phyloP scores from a whole-genome alignment of 1,140 invertebrate species.

The Bombus confusus region DNA sequence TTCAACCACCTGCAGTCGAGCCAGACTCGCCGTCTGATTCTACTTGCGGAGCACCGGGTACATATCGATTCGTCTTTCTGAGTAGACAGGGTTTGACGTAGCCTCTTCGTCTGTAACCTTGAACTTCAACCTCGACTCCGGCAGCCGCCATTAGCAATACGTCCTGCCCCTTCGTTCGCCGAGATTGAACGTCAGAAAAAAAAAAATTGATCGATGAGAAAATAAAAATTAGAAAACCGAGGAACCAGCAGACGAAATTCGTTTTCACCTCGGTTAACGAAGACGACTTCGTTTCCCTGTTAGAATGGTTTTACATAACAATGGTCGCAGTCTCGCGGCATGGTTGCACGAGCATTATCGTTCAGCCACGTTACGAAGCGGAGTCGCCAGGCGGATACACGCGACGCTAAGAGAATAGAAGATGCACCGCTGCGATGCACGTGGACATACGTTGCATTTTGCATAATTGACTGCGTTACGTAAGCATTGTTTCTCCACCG shows the following conservation, averaged over 20 bases:
- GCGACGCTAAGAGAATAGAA: slow-evolving; percentile 25
- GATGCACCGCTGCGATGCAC: slow-evolving; percentile 38
- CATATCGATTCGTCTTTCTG: slow-evolving; percentile 66
- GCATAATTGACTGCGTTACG: slow-evolving; percentile 62
- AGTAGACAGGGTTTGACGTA: slow-evolving; percentile 51
- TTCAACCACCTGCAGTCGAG: neutral
- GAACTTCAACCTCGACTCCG: slow-evolving; percentile 63
- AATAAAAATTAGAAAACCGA: neutral
- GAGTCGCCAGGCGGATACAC: slow-evolving; percentile 2
- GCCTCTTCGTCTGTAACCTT: slow-evolving; percentile 64
- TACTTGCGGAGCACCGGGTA: slow-evolving; percentile 35
- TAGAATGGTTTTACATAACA: slow-evolving; percentile 26
- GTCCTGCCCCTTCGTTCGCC: slow-evolving; percentile 1
- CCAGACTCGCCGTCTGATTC: neutral
- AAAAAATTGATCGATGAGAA: neutral
- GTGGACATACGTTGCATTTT: slow-evolving; percentile 50
- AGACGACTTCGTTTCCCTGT: neutral
- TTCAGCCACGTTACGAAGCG: neutral
- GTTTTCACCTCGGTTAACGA: neutral
- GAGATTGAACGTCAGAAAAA: slow-evolving; percentile 30
- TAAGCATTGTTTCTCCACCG: slow-evolving; percentile 54
- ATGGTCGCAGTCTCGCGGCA: neutral
- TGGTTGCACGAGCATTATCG: neutral
- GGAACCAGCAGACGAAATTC: neutral
- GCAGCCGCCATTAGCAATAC: slow-evolving; percentile 32